Conservation (phyloP, 2,797 vertebrate species). For the Sorex maritimensis region DNA sequence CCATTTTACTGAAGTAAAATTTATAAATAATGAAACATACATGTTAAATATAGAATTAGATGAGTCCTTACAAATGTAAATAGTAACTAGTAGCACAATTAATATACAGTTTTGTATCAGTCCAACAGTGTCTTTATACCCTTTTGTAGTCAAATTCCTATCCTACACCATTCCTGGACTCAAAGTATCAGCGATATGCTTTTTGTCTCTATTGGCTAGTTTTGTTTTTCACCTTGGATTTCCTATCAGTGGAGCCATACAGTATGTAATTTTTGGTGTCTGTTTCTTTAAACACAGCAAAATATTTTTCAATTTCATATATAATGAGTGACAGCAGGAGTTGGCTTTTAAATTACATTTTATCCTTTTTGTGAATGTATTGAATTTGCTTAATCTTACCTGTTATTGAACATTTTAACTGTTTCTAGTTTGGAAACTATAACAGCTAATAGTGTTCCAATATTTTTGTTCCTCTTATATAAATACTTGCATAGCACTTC, state of each 20-base stretch:
- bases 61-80: conserved; percentile 21
- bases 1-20: not conserved
- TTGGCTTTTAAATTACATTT: not conserved
- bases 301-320: not conserved
- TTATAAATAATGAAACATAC: not conserved
- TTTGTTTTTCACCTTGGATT: conserved; percentile 12
- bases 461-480: not conserved
- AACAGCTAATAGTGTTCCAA: not conserved
- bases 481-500: not conserved
- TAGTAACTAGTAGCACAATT: not conserved
- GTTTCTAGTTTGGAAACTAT: not conserved
- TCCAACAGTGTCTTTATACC: not conserved
- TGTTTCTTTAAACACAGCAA: not conserved
- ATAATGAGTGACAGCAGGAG: not conserved
- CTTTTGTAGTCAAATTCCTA: not conserved
- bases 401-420: not conserved
- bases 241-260: not conserved
- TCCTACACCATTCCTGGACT: not conserved
- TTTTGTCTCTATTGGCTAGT: not conserved
- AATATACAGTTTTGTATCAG: not conserved
- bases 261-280: not conserved
- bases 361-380: not conserved
- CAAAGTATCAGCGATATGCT: not conserved
- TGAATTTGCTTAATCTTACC: not conserved
- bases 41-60: conserved; percentile 22